phyloP scores from a whole-genome alignment of 92 coral and sea anemone species.

The Phenganax stokvisi region DNA sequence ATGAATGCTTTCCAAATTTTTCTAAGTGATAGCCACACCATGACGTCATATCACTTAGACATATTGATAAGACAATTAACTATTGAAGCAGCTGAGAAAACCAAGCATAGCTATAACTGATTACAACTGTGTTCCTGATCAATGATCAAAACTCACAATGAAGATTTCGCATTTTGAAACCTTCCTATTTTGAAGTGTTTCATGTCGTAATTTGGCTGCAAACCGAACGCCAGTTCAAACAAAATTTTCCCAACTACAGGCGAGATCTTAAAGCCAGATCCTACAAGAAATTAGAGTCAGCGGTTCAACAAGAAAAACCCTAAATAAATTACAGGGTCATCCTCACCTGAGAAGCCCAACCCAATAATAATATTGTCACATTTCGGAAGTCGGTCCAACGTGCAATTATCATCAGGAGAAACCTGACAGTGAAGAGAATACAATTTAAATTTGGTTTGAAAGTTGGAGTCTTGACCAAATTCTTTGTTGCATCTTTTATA shows the following conservation, averaged over 20 bases:
- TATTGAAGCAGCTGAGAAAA: too few species aligned
- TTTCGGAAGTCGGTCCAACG: conserved; percentile 70
- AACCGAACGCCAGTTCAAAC: conserved; percentile 63
- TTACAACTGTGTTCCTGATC: neutral
- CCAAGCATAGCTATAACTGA: neutral
- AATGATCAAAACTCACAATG: neutral
- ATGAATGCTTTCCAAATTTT: too few species aligned
- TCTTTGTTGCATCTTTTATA: too few species aligned
- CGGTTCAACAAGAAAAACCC: neutral
- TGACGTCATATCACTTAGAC: too few species aligned
- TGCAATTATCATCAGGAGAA: conserved; percentile 55
- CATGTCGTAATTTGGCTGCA: conserved; percentile 58
- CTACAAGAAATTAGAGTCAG: conserved; percentile 28
- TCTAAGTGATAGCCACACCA: too few species aligned
- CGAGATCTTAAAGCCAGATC: conserved; percentile 77
- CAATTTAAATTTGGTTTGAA: too few species aligned
- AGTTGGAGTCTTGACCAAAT: too few species aligned
- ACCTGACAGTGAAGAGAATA: conserved; percentile 32
- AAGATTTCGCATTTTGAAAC: conserved; percentile 30
- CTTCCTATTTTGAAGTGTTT: conserved; percentile 57
- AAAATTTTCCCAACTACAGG: conserved; percentile 83
- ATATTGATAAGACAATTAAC: too few species aligned
- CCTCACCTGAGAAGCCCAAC: conserved; percentile 79
- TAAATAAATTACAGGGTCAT: neutral
- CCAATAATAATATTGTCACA: conserved; percentile 67